These are phyloP conservation scores for Empis stercorea DNA, from an alignment of 2,888 invertebrate species.

Conservation along the genomic window DNA sequence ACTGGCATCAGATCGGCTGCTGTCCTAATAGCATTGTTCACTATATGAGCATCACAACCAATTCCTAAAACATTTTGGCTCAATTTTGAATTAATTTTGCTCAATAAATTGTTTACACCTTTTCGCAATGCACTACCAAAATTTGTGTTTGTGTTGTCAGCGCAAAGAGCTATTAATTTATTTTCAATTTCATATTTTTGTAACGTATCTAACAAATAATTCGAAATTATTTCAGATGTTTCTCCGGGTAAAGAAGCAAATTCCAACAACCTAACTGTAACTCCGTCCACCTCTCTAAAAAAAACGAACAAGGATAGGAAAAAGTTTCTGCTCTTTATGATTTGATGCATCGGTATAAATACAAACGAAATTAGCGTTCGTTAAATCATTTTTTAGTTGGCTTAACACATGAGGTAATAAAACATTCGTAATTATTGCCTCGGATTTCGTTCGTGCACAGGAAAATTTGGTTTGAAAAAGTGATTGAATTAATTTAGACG, in stretches of 20 bases:
- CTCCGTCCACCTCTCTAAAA: no score
- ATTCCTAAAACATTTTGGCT: slow-evolving; percentile 9
- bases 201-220: slow-evolving; percentile 1
- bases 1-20: slow-evolving; percentile 15
- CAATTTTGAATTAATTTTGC: neutral
- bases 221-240: slow-evolving; percentile 11
- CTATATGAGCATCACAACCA: slow-evolving; percentile 17
- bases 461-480: no score
- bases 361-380: no score
- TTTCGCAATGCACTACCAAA: neutral
- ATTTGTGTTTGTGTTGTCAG: neutral
- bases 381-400: no score
- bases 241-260: slow-evolving; percentile 6
- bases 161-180: neutral
- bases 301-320: no score
- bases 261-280: no score
- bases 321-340: no score
- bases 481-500: no score
- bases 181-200: neutral
- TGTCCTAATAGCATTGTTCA: slow-evolving; percentile 2
- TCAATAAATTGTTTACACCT: neutral
- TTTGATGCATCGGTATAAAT: no score
- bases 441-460: no score
- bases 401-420: no score
- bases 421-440: no score